phyloP scores from a whole-genome alignment of 2,113 vertebrate species.

The Pterocles gutturalis region DNA sequence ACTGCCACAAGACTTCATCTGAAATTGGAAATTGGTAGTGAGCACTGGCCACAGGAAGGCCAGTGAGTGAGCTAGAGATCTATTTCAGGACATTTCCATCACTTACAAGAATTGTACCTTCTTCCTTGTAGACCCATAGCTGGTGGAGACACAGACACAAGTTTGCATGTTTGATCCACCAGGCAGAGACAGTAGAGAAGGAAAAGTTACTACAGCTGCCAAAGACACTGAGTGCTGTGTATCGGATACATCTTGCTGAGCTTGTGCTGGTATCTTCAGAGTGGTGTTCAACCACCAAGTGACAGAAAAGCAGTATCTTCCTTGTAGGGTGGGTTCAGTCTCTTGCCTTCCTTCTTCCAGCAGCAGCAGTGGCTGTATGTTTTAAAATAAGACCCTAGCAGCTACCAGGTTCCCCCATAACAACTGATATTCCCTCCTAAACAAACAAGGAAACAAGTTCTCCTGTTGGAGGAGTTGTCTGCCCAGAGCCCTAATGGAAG shows the following conservation, averaged over 20 bases:
- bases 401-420: background rate
- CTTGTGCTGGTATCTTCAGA: background rate
- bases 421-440: background rate
- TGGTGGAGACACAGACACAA: background rate
- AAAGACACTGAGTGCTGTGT: background rate
- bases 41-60: fast-evolving
- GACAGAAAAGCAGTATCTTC: background rate
- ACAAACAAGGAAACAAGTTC: constrained; percentile 23
- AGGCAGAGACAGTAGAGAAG: background rate
- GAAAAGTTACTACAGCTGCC: background rate
- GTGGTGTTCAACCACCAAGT: background rate
- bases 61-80: background rate
- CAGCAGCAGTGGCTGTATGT: constrained; percentile 58
- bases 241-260: background rate
- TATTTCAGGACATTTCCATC: background rate
- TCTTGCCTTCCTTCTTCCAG: constrained; percentile 8
- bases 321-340: constrained; percentile 2
- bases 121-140: background rate
- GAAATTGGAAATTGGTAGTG: background rate
- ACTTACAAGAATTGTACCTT: background rate
- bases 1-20: fast-evolving
- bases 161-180: background rate
- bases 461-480: constrained; percentile 48
- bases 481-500: constrained; percentile 83
- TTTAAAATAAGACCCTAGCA: background rate